Conservation (phyloP, 2,797 vertebrate species). For the Microctenopoma steveboyesi region DNA sequence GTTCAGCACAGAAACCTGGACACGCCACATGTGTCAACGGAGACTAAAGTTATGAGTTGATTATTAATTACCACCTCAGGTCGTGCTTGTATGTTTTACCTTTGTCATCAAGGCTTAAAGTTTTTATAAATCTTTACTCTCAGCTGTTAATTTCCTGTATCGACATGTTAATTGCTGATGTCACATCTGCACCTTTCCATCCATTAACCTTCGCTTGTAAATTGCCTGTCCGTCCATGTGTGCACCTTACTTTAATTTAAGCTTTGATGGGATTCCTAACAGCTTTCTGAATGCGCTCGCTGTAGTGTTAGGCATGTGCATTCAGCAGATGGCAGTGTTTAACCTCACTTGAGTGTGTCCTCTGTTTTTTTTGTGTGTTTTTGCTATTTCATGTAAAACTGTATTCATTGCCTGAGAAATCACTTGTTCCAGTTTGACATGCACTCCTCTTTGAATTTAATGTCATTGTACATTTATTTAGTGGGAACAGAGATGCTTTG, state of each 20-base stretch:
- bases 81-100: constrained; percentile 6
- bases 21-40: constrained; percentile 14
- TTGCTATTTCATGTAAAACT: constrained; percentile 28
- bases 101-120: background rate
- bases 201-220: constrained; percentile 18
- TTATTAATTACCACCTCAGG: constrained; percentile 15
- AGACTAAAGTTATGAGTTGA: constrained; percentile 8
- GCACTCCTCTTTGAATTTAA: constrained; percentile 3
- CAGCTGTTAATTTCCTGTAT: background rate
- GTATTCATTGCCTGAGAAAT: constrained; percentile 16
- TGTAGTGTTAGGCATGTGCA: background rate
- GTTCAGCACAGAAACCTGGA: background rate
- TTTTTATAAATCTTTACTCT: constrained; percentile 1
- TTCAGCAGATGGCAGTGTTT: constrained; percentile 76
- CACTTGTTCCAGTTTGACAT: constrained; percentile 12
- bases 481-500: constrained; percentile 1
- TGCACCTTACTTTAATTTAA: constrained; percentile 22
- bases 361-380: constrained; percentile 18
- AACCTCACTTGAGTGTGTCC: constrained; percentile 36
- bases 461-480: background rate
- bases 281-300: background rate
- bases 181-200: constrained; percentile 27
- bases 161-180: constrained; percentile 13
- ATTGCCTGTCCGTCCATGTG: constrained; percentile 21
- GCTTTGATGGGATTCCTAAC: constrained; percentile 28